Conservation (phyloP, 2,113 vertebrate species). For the Barnardius zonarius region DNA sequence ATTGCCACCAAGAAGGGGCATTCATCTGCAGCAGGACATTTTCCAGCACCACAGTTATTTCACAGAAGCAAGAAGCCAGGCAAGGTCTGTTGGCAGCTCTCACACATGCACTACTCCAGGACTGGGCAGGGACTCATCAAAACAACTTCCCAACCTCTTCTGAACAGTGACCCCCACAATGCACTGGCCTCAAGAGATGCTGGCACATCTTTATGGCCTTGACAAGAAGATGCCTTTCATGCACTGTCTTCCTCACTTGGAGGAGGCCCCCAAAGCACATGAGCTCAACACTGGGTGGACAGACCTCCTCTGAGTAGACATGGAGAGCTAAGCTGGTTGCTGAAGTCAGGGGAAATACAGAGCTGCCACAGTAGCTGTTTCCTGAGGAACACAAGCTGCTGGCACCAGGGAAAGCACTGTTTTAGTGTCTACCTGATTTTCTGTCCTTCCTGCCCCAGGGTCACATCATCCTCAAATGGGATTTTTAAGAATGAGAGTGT, state of each 20-base stretch:
- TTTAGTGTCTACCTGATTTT: neutral
- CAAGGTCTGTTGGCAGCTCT: neutral
- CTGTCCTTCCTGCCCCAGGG: neutral
- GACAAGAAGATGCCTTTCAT: neutral
- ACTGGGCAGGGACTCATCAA: neutral
- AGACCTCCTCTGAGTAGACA: neutral
- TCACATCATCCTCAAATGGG: neutral
- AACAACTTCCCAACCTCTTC: neutral
- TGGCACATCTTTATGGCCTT: neutral
- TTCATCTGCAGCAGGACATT: neutral
- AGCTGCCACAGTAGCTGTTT: neutral
- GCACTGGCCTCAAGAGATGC: neutral
- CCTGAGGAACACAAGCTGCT: neutral
- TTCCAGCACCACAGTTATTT: neutral
- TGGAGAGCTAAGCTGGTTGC: neutral
- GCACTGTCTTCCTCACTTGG: neutral
- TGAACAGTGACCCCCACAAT: neutral
- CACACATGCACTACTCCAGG: neutral
- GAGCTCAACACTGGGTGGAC: neutral
- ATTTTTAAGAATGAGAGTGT: neutral
- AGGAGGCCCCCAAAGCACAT: neutral
- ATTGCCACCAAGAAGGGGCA: neutral
- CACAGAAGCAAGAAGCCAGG: constrained; percentile 7
- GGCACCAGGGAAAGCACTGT: neutral
- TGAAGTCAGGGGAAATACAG: neutral